Percentiles rank a stretch among this genome's conserved stretches.
These are phyloP conservation scores for Meghimatium bilineatum DNA, from an alignment of 2,888 invertebrate species.

Conservation along the genomic window DNA sequence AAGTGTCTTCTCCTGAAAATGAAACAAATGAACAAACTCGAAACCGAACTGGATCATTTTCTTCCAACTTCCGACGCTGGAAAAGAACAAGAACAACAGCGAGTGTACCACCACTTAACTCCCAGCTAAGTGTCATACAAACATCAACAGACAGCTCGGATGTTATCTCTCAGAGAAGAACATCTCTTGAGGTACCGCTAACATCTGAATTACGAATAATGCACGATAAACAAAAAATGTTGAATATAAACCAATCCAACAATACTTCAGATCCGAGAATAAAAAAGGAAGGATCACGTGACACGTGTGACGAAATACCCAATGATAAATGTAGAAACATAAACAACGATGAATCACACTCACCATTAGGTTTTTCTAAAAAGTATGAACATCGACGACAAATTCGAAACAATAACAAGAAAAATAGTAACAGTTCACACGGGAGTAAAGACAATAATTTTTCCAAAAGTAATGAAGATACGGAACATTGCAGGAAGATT, in stretches of 20 bases:
- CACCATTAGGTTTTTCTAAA: not conserved
- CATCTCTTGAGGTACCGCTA: conserved; percentile 36
- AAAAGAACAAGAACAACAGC: not conserved
- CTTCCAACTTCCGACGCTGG: not conserved
- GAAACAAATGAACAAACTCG: not conserved
- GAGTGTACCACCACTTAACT: not conserved
- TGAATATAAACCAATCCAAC: not conserved
- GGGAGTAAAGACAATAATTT: not conserved
- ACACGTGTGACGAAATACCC: conserved; percentile 9
- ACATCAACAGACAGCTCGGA: not conserved
- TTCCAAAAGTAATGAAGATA: not conserved
- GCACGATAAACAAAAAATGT: conserved; percentile 12
- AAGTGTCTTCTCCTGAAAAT: not conserved
- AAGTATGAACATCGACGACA: not conserved
- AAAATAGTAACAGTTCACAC: not conserved
- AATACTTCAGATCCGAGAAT: not conserved
- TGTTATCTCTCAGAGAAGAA: not conserved
- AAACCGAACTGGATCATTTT: not conserved
- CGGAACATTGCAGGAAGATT: not conserved
- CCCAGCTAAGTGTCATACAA: not conserved
- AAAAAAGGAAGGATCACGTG: not conserved
- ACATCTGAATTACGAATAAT: conserved; percentile 12
- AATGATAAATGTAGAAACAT: not conserved
- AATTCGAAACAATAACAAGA: not conserved
- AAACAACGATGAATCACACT: not conserved